Evolutionary conservation across 2,888 invertebrate species (phyloP), one percentile per base, ranked within the genome.

Genomic region (Buathra laborator): DNA sequence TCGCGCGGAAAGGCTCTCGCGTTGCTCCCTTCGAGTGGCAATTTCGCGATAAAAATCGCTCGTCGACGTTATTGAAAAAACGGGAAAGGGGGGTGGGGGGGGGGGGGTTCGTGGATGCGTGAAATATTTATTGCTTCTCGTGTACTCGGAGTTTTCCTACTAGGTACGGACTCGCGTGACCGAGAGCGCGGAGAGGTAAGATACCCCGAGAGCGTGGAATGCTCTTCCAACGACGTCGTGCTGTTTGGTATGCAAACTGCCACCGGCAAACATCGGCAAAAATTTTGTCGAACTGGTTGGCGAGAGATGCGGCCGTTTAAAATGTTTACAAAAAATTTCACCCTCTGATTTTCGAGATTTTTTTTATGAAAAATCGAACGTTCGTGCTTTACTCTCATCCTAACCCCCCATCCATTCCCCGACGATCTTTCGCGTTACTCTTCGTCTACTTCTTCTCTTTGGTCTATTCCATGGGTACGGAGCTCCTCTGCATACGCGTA

Each of bases 41-140:
- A 87, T 87, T 83, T 81, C 68, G 66, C 86, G 90, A 90, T 89
- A 90, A 88, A 88, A 87, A 89, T 90, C 90, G 86, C 84, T 74
- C 53, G 43, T 81, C 78, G 75, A 88, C 81, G 78, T 86, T 62
- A 32, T 19, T 44, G 67, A 72, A 68, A 72, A 68, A 70, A 37
- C 19, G 59, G n/a, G n/a, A 12, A 3, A 19, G 9, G 12, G 10
- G 24, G 53, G 16, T 6, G 19, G 19, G 24, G 3, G 24, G 56
- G 9, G 12, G 12, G 24, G 24, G 19, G 9, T 10, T 56, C 16
- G 59, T 24, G 37, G 51, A 64, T 37, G 75, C 48, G 66, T 66
- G 43, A 64, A 76, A 76, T 76, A 76, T 76, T 76, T 66, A 76
- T 76, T 66, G 66, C 51, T 51, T 51, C 51, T 43, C 62, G 32